Evolutionary conservation across 2,888 invertebrate species (phyloP).

Genomic region (Sipunculus nudus): DNA sequence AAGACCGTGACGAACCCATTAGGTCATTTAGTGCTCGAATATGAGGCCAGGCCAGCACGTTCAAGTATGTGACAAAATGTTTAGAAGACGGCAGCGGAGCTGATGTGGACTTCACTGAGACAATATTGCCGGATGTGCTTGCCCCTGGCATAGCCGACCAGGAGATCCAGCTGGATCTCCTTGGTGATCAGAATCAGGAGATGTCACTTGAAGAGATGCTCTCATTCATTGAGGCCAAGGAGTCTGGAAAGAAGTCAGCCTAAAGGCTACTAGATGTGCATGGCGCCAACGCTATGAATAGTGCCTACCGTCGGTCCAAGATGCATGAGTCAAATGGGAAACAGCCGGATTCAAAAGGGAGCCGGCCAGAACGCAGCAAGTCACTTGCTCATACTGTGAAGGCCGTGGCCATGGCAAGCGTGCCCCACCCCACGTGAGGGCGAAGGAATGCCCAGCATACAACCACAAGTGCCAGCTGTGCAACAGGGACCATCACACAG

Average conservation of each 20-base stretch:
- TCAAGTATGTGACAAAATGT: constrained; percentile 23
- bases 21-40: constrained; percentile 36
- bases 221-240: constrained; percentile 40
- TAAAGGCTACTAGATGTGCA: constrained; percentile 28
- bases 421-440: constrained; percentile 18
- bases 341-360: neutral
- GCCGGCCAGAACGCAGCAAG: neutral
- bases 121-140: constrained; percentile 27
- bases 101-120: constrained; percentile 35
- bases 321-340: neutral
- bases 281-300: constrained; percentile 22
- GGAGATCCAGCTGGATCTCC: constrained; percentile 36
- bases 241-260: constrained; percentile 39
- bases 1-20: constrained; percentile 37
- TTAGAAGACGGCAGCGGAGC: constrained; percentile 11
- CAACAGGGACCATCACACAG: constrained; percentile 29
- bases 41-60: constrained; percentile 40
- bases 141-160: constrained; percentile 21
- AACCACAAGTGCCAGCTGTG: constrained; percentile 36
- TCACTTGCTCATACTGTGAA: constrained; percentile 37
- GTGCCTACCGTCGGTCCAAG: constrained; percentile 21
- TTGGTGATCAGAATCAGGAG: constrained; percentile 35
- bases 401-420: constrained; percentile 37
- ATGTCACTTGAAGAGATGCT: constrained; percentile 40
- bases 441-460: constrained; percentile 37